Percentiles rank a stretch among this genome's conserved stretches.
Evolutionary conservation across 2,888 invertebrate genomes (phyloP).

Genomic region (Terebella lapidaria): DNA sequence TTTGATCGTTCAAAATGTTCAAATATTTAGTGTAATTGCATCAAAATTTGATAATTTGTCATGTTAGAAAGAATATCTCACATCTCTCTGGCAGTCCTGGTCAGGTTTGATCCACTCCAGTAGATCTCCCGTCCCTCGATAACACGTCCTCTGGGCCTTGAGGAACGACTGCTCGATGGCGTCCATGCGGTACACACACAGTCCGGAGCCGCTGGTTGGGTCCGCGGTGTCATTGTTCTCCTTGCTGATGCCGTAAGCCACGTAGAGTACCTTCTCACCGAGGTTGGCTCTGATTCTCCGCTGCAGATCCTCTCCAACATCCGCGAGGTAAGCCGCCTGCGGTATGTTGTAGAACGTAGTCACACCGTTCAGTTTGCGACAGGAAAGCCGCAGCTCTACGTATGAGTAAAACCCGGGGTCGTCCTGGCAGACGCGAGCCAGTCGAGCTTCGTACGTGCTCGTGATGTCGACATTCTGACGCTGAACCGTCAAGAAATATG

Average conservation of each 20-base stretch:
- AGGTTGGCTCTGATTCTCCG: conserved; percentile 3
- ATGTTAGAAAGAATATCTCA: too few species aligned
- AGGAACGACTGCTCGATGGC: conserved; percentile 17
- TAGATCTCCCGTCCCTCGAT: conserved; percentile 17
- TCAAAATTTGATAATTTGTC: too few species aligned
- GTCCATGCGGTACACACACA: conserved; percentile 25
- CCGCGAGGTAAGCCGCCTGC: conserved; percentile 18
- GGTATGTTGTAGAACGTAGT: conserved; percentile 21
- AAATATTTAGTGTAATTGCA: too few species aligned
- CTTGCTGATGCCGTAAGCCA: conserved; percentile 17
- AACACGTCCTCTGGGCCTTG: conserved; percentile 23
- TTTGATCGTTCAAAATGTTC: too few species aligned
- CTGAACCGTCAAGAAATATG: conserved; percentile 44
- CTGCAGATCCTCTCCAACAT: conserved; percentile 13
- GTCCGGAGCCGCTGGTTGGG: conserved; percentile 12
- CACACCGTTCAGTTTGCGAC: conserved; percentile 18
- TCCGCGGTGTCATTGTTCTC: not conserved
- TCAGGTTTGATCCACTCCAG: conserved; percentile 21
- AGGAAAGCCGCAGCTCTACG: conserved; percentile 42
- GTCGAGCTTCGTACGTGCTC: conserved; percentile 27
- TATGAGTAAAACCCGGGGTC: conserved; percentile 44
- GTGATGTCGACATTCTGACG: conserved; percentile 23
- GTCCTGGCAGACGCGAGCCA: conserved; percentile 44
- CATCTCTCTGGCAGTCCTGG: not conserved
- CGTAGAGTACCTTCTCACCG: conserved; percentile 14